These are phyloP conservation scores for Hemaris fuciformis DNA, from an alignment of 2,888 invertebrate genomes.

Conservation along the genomic window DNA sequence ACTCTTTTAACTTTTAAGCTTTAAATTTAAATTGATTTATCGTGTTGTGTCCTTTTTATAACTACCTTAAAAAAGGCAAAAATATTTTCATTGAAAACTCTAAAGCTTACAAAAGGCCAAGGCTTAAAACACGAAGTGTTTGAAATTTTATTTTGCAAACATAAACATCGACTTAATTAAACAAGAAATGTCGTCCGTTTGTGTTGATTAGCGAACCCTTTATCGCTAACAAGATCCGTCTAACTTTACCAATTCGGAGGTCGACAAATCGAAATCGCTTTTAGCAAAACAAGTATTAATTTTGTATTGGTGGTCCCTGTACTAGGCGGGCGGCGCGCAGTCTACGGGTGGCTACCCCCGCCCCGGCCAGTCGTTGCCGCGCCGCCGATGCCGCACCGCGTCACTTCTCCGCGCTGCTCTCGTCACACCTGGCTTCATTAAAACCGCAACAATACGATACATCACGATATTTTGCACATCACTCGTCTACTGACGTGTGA, in stretches of 20 bases:
- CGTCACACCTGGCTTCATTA: conserved; percentile 40
- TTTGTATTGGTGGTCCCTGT: conserved; percentile 73
- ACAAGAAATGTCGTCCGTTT: conserved; percentile 40
- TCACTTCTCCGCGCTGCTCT: conserved; percentile 34
- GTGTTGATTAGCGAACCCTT: conserved; percentile 72
- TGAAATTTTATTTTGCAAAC: conserved; percentile 14
- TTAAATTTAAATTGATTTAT: not conserved
- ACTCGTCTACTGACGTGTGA: conserved; percentile 30
- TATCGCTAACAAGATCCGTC: conserved; percentile 77
- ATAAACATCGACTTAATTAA: conserved; percentile 35
- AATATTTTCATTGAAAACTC: not conserved
- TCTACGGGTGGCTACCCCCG: conserved; percentile 57
- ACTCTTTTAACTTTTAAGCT: no score
- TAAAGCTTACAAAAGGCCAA: conserved; percentile 17
- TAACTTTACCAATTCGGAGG: conserved; percentile 76
- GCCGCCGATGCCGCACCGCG: conserved; percentile 57
- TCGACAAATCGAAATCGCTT: conserved; percentile 80
- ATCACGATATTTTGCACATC: conserved; percentile 34
- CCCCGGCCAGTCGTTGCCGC: conserved; percentile 67
- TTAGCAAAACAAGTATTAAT: conserved; percentile 81
- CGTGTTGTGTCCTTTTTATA: not conserved
- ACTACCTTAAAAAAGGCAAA: not conserved
- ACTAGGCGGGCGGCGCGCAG: conserved; percentile 64
- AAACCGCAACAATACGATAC: conserved; percentile 48
- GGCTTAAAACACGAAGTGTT: conserved; percentile 18